phyloP scores from a whole-genome alignment of 2,797 vertebrate species.

The Vespertilio murinus region DNA sequence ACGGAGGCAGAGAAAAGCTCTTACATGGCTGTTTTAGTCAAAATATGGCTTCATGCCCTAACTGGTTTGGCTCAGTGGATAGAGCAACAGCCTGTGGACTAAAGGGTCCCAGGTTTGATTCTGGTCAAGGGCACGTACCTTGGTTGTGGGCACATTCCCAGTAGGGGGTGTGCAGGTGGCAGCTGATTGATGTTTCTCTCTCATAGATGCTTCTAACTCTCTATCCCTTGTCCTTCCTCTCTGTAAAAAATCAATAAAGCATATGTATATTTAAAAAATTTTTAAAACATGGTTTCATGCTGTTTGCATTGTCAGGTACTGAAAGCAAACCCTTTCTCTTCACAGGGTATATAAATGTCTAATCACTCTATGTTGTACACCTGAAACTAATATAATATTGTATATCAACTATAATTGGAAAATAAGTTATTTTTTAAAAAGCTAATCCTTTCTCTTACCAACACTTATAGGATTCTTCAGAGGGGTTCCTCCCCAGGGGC shows the following conservation, averaged over 20 bases:
- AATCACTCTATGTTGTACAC: background rate
- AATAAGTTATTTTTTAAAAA: background rate
- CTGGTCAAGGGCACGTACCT: too few relatives aligned
- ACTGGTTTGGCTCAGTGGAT: too few relatives aligned
- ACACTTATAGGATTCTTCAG: background rate
- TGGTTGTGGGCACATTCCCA: too few relatives aligned
- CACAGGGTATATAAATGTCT: background rate
- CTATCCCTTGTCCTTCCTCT: too few relatives aligned
- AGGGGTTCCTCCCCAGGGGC: background rate
- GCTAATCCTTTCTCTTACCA: background rate
- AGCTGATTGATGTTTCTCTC: too few relatives aligned
- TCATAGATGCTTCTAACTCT: too few relatives aligned
- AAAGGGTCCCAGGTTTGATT: too few relatives aligned
- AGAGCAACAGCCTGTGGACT: too few relatives aligned
- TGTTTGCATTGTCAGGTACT: background rate
- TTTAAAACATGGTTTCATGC: background rate
- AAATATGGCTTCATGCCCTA: background rate
- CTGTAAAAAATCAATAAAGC: too few relatives aligned
- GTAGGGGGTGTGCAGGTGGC: too few relatives aligned
- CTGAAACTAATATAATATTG: background rate
- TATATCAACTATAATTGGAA: background rate
- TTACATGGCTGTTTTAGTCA: background rate
- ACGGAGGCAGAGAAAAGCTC: background rate
- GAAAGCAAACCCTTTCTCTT: background rate
- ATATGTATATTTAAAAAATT: too few relatives aligned